Evolutionary conservation across 2,113 vertebrate genomes (phyloP), one percentile per base, ranked within the genome.

Genomic region (Acanthochromis polyacanthus): DNA sequence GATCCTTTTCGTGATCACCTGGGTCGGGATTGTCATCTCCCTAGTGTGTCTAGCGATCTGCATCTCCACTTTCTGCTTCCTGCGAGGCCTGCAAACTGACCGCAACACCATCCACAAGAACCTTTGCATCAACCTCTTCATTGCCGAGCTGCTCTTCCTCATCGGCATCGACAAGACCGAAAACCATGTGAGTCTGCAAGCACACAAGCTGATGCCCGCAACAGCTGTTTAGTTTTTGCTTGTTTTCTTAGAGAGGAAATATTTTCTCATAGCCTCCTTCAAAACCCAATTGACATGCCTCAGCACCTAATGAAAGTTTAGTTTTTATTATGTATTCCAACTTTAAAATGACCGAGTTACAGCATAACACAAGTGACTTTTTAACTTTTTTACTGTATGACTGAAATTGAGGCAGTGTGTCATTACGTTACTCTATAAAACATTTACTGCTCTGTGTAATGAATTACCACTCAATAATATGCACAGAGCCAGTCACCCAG

Each of bases 101-200:
- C 95, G 97, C 48, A 96, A 97, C 94, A 99, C 97, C 86, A 98
- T 98, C 92, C 97, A 98, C 95, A 98, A 98, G 94, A 98, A 99
- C 92, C 95, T 99, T 22, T 99, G 97, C 89, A 96, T 98, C 95
- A 98, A 96, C 90, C 97, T 99, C 86, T 98, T 99, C 92, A 95
- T 98, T 12, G 97, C 97, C 0, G 97, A 98, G 92, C 95, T 98
- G 50, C 95, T 98, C 90, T 99, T 99, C 93, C 96, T 99, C 85
- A 96, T 98, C 0, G 97, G 97, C 85, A 97, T 99, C 45, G 96
- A 99, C 91, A 99, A 98, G 91, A 98, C 97, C 0, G 96, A 99
- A 89, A 97, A 99, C 68, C 95, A 97, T 78, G 97, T 98, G 69
- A 87, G 94, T 88, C 23, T 3, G 2, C 1, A 11, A 20, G 23